A percentile compares a stretch with the other conserved stretches of the same genome.
These are phyloP conservation scores for Apamea anceps DNA, from an alignment of 2,888 invertebrate genomes.

Conservation along the genomic window DNA sequence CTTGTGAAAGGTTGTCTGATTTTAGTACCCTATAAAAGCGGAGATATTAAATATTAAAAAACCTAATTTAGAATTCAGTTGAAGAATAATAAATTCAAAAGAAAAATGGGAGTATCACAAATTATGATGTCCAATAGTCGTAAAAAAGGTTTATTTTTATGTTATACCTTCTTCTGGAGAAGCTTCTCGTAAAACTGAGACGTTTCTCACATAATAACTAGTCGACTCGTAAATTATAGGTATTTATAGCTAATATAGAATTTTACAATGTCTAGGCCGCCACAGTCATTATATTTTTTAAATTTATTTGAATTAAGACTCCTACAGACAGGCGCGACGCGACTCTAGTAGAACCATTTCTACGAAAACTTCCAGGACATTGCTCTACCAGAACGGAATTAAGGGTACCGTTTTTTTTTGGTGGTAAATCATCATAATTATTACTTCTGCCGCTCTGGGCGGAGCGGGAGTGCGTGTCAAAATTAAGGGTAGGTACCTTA, in stretches of 20 bases:
- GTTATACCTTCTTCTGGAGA: slow-evolving; percentile 8
- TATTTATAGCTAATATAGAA: slow-evolving; percentile 1
- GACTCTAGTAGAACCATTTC: neutral
- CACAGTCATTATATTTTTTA: neutral
- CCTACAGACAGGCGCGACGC: neutral
- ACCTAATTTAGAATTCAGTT: slow-evolving; percentile 8
- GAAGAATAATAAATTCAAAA: slow-evolving; percentile 20
- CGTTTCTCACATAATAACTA: slow-evolving; percentile 21
- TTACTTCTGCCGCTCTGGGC: too few relatives aligned
- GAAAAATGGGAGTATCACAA: slow-evolving; percentile 25
- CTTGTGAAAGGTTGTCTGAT: neutral
- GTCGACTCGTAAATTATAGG: slow-evolving; percentile 18
- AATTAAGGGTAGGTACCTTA: too few relatives aligned
- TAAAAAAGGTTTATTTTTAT: slow-evolving; percentile 16
- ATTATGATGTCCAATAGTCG: slow-evolving; percentile 16
- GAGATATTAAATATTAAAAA: neutral
- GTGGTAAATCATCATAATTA: too few relatives aligned
- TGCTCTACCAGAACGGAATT: neutral
- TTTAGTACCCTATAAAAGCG: slow-evolving; percentile 31
- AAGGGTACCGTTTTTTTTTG: too few relatives aligned
- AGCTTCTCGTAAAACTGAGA: slow-evolving; percentile 37
- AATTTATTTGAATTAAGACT: neutral
- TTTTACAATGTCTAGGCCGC: slow-evolving; percentile 10
- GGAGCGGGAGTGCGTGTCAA: too few relatives aligned
- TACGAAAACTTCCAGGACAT: neutral